Conservation (phyloP, 2,113 vertebrate genomes). For the Arenaria interpres region DNA sequence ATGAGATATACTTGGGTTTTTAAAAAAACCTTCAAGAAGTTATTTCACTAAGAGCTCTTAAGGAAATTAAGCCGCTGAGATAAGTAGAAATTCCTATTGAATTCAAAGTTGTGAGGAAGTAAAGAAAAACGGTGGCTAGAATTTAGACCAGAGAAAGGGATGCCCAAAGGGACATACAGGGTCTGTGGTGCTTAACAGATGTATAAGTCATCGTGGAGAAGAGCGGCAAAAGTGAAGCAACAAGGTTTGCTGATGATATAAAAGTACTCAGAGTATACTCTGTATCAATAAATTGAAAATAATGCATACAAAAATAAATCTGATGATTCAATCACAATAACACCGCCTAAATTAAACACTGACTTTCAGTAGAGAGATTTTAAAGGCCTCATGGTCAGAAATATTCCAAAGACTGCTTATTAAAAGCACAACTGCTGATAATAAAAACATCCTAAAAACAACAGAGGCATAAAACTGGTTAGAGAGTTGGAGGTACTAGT, state of each 20-base stretch:
- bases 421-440: neutral
- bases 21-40: neutral
- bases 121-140: neutral
- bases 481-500: neutral
- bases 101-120: neutral
- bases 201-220: neutral
- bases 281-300: neutral
- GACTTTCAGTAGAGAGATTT: neutral
- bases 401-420: neutral
- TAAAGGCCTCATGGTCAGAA: neutral
- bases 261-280: neutral
- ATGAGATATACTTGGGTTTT: neutral
- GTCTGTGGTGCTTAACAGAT: neutral
- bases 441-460: neutral
- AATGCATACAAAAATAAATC: neutral
- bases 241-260: neutral
- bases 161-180: rapidly evolving
- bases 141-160: neutral
- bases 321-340: neutral
- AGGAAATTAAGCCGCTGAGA: neutral
- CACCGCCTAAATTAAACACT: neutral
- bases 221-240: neutral
- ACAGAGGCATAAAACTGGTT: neutral
- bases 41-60: neutral
- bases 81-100: neutral